Evolutionary conservation across 2,113 vertebrate genomes (phyloP).

Genomic region (Sapayoa aenigma): DNA sequence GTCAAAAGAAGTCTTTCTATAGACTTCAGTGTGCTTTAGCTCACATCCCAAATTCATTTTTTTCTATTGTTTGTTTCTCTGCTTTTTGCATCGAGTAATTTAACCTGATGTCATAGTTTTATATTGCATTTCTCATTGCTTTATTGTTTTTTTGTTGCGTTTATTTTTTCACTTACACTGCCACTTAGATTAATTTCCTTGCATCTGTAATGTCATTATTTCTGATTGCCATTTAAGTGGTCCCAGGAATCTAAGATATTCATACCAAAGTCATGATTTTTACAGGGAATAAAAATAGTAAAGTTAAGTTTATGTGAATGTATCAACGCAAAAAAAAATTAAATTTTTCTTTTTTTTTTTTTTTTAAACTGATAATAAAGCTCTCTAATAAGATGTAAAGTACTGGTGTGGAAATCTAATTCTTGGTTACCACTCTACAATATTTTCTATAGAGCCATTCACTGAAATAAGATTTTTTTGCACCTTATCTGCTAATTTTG

Average conservation of each 20-base stretch:
- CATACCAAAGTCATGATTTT: background rate
- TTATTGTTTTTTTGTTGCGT: background rate
- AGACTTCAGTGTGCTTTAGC: background rate
- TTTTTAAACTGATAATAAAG: constrained; percentile 45
- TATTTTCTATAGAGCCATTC: background rate
- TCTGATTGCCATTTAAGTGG: background rate
- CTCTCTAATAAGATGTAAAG: constrained; percentile 50
- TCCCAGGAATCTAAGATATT: constrained; percentile 38
- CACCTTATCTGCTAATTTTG: background rate
- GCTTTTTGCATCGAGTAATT: background rate
- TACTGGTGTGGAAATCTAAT: background rate
- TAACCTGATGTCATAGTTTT: background rate
- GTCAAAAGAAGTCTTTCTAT: background rate
- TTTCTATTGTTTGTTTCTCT: background rate
- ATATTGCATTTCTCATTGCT: background rate
- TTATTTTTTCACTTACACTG: background rate
- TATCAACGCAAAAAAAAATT: constrained; percentile 19
- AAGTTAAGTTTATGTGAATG: constrained; percentile 21
- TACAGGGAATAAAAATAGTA: constrained; percentile 31
- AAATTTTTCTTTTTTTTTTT: background rate
- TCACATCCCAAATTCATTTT: background rate
- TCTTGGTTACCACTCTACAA: background rate
- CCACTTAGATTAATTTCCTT: background rate
- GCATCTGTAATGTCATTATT: background rate
- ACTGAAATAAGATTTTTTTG: background rate